Evolutionary conservation across 2,888 invertebrate species (phyloP), one percentile per base, ranked within the genome.

Genomic region (Norana najaformis): DNA sequence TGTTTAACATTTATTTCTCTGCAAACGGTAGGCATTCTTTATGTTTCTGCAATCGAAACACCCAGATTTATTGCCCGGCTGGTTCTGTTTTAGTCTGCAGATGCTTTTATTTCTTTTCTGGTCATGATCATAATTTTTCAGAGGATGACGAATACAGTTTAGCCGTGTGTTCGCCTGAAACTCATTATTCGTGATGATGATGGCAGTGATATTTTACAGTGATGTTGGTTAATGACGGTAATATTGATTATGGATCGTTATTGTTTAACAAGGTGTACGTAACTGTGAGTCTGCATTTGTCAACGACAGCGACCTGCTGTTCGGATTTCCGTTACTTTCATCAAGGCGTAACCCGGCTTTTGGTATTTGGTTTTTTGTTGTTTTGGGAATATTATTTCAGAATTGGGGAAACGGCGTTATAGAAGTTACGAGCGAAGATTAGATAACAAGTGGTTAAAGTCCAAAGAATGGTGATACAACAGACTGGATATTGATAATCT

Each of bases 51-150:
- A 69, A n/a, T n/a, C n/a, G 69, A 69, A 69, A 69, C 30, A 69
- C 69, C 30, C 2, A 30, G 11, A 69, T 69, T 69, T 69, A n/a
- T n/a, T 69, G n/a, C n/a, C n/a, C 11, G n/a, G 30, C n/a, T 69
- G 69, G 30, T 69, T 69, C 30, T 8, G 69, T 69, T 69, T 69
- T n/a, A n/a, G n/a, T 30, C n/a, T 30, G 69, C 30, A n/a, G n/a
- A 69, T 69, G 69, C 69, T 30, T 69, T 69, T n/a, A n/a, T 69
- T 69, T 47, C n/a, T 69, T 23, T 23, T 53, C n/a, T 69, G 69
- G 69, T 69, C 69, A 69, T 69, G 69, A 69, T 69, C 69, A 69
- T 69, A 69, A 69, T 69, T 69, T 69, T n/a, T 69, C 69, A 8
- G 69, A 69, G 69, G 69, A 69, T 69, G 69, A 69, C 69, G 69